Percentiles rank a stretch among this genome's conserved stretches.
phyloP scores from a whole-genome alignment of 2,113 vertebrate species.

The Phalacrocorax aristotelis region DNA sequence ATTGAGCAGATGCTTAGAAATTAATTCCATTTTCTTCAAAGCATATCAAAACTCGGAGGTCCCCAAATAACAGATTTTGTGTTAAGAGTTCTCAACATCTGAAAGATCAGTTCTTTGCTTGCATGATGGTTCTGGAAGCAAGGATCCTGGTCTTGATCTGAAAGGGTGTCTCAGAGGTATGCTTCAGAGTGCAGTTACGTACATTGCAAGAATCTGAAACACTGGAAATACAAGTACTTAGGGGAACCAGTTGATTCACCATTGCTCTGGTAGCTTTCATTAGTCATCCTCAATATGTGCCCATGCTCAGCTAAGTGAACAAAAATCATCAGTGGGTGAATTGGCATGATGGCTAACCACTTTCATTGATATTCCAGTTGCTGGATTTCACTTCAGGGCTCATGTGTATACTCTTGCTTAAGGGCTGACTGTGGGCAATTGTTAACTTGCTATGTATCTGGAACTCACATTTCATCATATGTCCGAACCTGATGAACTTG shows the following conservation, averaged over 20 bases:
- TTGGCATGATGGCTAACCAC: neutral
- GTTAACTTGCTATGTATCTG: neutral
- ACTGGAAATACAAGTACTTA: accelerated
- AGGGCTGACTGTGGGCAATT: accelerated
- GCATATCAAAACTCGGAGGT: neutral
- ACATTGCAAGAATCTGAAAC: neutral
- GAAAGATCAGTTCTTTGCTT: neutral
- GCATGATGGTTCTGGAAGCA: neutral
- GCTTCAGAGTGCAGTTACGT: neutral
- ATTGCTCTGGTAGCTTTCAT: neutral
- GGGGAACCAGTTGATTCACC: neutral
- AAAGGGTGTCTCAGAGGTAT: neutral
- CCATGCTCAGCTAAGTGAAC: neutral
- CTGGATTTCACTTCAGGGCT: neutral
- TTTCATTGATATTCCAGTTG: neutral
- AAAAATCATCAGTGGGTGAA: neutral
- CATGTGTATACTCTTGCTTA: neutral
- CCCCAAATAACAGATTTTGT: neutral
- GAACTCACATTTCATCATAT: neutral
- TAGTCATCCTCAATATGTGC: neutral
- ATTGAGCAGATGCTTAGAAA: neutral
- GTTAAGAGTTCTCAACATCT: neutral
- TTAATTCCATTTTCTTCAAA: neutral
- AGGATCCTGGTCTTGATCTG: neutral
- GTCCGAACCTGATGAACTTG: neutral